phyloP scores from a whole-genome alignment of 1,140 invertebrate genomes.

The Euschistus heros region DNA sequence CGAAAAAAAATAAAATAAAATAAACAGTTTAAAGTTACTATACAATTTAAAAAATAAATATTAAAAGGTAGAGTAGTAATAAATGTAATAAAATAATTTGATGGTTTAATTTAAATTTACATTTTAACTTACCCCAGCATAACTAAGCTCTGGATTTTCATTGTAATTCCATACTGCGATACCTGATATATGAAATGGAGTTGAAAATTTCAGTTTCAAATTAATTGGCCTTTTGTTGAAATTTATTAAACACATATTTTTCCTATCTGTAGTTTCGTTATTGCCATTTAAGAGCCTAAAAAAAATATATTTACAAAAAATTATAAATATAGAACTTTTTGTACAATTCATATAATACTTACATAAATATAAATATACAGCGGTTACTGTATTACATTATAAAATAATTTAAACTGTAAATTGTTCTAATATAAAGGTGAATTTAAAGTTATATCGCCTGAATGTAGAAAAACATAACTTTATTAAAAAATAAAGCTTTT shows the following conservation, averaged over 20 bases:
- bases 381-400: too few relatives aligned
- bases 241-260: constrained; percentile 49
- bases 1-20: not conserved
- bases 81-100: not conserved
- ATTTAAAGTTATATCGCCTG: too few relatives aligned
- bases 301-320: constrained; percentile 7
- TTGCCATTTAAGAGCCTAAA: constrained; percentile 42
- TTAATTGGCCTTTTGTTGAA: constrained; percentile 31
- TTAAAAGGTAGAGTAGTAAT: not conserved
- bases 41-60: too few relatives aligned
- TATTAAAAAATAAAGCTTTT: too few relatives aligned
- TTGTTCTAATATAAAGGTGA: too few relatives aligned
- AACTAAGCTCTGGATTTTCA: constrained; percentile 55
- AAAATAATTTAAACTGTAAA: too few relatives aligned
- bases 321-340: too few relatives aligned
- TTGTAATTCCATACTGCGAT: constrained; percentile 76
- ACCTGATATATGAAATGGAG: constrained; percentile 34
- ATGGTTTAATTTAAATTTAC: constrained; percentile 25
- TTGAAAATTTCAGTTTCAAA: constrained; percentile 29
- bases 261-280: constrained; percentile 46
- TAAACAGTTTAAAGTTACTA: not conserved
- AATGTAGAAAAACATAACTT: too few relatives aligned
- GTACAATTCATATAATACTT: too few relatives aligned
- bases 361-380: too few relatives aligned
- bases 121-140: constrained; percentile 49